Percentiles rank a stretch among this genome's conserved stretches.
These are phyloP conservation scores for Campylomormyrus numenius DNA, from an alignment of 2,113 vertebrate genomes.

Conservation along the genomic window DNA sequence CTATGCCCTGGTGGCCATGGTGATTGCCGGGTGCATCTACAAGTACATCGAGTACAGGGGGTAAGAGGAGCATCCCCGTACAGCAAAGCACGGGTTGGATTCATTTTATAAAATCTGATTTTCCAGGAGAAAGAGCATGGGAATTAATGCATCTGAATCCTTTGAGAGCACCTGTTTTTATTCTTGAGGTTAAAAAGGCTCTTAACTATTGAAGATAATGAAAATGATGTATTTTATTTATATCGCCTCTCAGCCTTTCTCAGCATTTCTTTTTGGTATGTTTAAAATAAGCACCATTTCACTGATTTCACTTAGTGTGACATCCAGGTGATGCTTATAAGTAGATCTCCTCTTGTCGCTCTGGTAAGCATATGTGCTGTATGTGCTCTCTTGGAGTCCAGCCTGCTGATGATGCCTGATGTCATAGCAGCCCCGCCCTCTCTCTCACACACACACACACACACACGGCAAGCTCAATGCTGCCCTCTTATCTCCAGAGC, in stretches of 20 bases:
- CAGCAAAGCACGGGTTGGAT: neutral
- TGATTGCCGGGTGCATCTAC: constrained; percentile 88
- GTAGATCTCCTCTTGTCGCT: neutral
- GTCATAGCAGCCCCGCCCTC: neutral
- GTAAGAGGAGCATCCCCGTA: constrained; percentile 50
- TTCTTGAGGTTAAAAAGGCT: neutral
- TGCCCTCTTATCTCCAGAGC: constrained; percentile 59
- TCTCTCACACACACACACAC: neutral
- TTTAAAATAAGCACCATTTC: neutral
- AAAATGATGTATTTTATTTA: neutral
- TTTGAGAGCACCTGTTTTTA: neutral
- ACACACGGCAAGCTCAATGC: neutral
- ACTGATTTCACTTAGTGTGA: neutral
- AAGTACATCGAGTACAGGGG: constrained; percentile 97
- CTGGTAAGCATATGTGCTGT: neutral
- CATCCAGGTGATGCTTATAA: neutral
- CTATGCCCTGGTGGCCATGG: constrained; percentile 87
- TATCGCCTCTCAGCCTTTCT: neutral
- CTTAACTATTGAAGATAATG: neutral
- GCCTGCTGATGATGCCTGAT: neutral
- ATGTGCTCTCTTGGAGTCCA: neutral
- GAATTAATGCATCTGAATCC: neutral
- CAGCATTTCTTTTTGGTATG: neutral
- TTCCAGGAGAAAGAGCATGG: neutral
- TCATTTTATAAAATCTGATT: neutral